These are phyloP conservation scores for Mythimna pallens DNA, from an alignment of 2,888 invertebrate genomes.

Conservation along the genomic window DNA sequence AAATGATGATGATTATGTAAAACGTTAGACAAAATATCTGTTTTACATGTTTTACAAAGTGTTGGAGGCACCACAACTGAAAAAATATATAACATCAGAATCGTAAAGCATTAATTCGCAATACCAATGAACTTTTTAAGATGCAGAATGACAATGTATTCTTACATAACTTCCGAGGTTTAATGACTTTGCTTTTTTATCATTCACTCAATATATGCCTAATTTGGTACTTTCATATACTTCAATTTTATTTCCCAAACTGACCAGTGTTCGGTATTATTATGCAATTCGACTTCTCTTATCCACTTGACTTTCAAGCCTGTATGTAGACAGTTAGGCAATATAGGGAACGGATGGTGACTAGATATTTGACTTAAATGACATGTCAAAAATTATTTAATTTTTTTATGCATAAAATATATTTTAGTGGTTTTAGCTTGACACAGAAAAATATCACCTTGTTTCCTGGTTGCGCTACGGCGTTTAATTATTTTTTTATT, in stretches of 20 bases:
- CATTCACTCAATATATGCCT: constrained; percentile 16
- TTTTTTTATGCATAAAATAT: neutral
- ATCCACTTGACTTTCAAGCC: constrained; percentile 10
- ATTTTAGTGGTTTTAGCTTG: too few species aligned
- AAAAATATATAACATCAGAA: constrained; percentile 6
- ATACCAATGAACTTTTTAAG: constrained; percentile 6
- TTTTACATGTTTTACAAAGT: too few species aligned
- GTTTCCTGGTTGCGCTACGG: too few species aligned
- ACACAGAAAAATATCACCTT: too few species aligned
- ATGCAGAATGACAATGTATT: neutral
- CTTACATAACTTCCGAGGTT: constrained; percentile 26
- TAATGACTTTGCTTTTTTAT: constrained; percentile 40
- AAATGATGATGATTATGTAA: too few species aligned
- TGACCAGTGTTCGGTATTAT: too few species aligned
- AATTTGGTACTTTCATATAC: constrained; percentile 3
- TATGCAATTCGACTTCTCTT: constrained; percentile 35
- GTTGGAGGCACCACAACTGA: too few species aligned
- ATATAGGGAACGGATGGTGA: constrained; percentile 2
- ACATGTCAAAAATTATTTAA: constrained; percentile 1
- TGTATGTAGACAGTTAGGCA: constrained; percentile 1
- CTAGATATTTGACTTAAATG: constrained; percentile 12
- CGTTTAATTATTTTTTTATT: too few species aligned
- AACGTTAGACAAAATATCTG: too few species aligned
- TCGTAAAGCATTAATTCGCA: neutral
- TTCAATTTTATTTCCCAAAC: constrained; percentile 1